These are phyloP conservation scores for Enteromius argenteus DNA, from an alignment of 2,797 vertebrate genomes.

Conservation along the genomic window DNA sequence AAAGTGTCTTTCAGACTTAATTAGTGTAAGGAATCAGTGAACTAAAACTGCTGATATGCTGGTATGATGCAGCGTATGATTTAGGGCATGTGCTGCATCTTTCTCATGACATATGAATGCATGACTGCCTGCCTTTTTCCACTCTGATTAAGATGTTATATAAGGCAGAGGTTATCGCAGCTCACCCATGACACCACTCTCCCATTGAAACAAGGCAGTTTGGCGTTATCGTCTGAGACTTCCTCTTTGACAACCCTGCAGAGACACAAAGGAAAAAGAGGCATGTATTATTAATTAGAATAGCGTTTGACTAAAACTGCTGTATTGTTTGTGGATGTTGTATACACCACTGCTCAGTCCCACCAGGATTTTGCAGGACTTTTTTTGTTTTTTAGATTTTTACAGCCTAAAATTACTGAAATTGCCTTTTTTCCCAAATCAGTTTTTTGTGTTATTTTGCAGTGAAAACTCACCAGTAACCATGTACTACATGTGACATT, in stretches of 20 bases:
- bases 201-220: constrained; percentile 86
- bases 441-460: neutral
- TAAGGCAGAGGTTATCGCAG: constrained; percentile 24
- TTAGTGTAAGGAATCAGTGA: constrained; percentile 3
- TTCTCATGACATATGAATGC: constrained; percentile 29
- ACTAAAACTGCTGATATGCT: neutral
- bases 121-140: constrained; percentile 11
- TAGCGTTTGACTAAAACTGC: neutral
- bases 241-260: constrained; percentile 67
- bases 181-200: constrained; percentile 88
- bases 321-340: neutral
- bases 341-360: neutral
- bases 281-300: constrained; percentile 11
- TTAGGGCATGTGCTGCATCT: constrained; percentile 4
- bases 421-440: neutral
- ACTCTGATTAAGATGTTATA: constrained; percentile 32
- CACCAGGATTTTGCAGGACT: neutral
- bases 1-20: constrained; percentile 50
- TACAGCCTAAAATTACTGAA: neutral
- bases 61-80: constrained; percentile 23
- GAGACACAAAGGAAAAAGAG: constrained; percentile 35
- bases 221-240: constrained; percentile 79
- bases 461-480: neutral
- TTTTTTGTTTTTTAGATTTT: neutral
- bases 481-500: neutral